Base-by-base conservation (phyloP, 2,888 invertebrate genomes). In the Axea sp. region DNA sequence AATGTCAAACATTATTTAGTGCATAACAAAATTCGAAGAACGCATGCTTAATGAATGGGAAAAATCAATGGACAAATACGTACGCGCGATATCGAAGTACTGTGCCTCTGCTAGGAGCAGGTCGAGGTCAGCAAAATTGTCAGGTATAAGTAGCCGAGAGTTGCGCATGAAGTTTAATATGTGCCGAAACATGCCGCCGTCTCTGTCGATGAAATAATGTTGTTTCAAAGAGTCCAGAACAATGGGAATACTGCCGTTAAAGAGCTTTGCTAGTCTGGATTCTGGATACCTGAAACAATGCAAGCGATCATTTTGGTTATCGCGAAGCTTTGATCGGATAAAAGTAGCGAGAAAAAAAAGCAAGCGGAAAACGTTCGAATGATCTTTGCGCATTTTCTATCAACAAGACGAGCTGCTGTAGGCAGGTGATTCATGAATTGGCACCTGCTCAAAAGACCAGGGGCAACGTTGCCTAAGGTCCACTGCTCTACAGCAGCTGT, bases 171-270 rank as follows among this genome's bases (percentile, higher is more conserved):
- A 99, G 90, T 98, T 98, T 75, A 99, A 91, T 83, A 99, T 96
- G 88, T 99, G 97, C 12, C 98, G 92, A 89, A 99, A 99, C 94
- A 98, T 96, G 78, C 95, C 95, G 1, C 99, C 98, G 86, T 99
- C 99, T 43, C 99, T 92, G 89, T 99, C 99, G 82, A 99, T 97
- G 90, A 99, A 99, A 88, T 99, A 99, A 87, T 99, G 98, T 86
- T 98, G 98, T 88, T 98, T 98, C 78, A 98, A 89, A 2, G 96
- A 96, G 87, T 98, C 98, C 87, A 98, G 89, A 8, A 98, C 97
- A 78, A 98, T 97, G 1, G 98, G 98, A 81, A 98, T 96, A 80
- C 93, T 94, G 24, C 98, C 98, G 86, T 96, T 97, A 89, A 98
- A 98, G 87, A 98, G 92, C 89, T 95, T 95, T 7, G 96, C 96